Base-by-base conservation (phyloP, 1,140 invertebrate species). In the Cherax quadricarinatus region DNA sequence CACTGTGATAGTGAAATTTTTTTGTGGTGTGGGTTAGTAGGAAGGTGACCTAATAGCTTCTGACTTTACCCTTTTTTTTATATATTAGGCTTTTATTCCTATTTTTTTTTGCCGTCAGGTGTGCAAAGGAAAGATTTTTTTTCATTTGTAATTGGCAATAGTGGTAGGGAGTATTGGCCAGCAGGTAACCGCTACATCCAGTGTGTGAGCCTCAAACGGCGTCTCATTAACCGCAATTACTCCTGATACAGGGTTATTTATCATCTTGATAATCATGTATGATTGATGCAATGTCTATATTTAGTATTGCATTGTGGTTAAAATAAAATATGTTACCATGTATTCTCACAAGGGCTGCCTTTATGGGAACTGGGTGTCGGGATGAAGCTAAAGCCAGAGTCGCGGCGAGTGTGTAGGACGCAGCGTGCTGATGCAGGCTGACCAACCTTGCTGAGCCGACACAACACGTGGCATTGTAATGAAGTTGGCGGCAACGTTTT, bases 381-480 rank as follows among this genome's bases (percentile, higher is more conserved):
- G 53, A 14, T 30, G 48, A 81, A 81, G 12, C 30, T 49, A 3
- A 66, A 85, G 83, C 60, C 57, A 70, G 48, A 12, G 48, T 30
- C 30, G 30, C 24, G 12, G 48, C 18, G 16, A 85, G 60, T 18
- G 60, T 24, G 53, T 85, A 60, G 83, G 83, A 85, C 83, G 60
- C 60, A 48, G 83, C 62, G 53, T 57, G 9, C 82, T 57, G 53
- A n/a, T 16, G 10, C 83, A 85, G 62, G 83, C 60, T 62, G n/a
- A 24, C 83, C 83, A 85, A 85, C 60, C 83, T 30, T 70, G 12
- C 83, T 30, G 83, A 62, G 14, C 62, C n/a, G 30, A 85, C 60
- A 30, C 70, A 85, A 85, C 83, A 85, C 83, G 83, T 85, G 83
- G 83, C 83, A 85, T 85, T 18, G 57, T 84, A 84, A 84, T 84